phyloP scores from a whole-genome alignment of 2,113 vertebrate species.

The Heterotis niloticus region DNA sequence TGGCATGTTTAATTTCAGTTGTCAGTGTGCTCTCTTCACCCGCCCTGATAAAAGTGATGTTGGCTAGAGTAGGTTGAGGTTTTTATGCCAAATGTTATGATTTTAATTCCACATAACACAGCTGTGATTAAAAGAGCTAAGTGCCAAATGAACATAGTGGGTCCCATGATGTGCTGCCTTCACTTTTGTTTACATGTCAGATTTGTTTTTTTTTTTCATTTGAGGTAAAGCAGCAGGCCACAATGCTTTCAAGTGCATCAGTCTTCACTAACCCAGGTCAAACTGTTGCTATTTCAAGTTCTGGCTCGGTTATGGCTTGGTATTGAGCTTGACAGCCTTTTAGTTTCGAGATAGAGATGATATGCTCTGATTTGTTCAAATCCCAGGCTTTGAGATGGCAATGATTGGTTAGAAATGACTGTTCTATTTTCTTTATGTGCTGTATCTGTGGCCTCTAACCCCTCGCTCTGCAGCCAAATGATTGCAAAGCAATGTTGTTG shows the following conservation, averaged over 20 bases:
- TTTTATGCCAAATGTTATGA: not conserved
- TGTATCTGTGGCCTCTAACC: not conserved
- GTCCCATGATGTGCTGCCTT: not conserved
- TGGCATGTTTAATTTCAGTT: too few relatives aligned
- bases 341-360: not conserved
- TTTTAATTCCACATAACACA: not conserved
- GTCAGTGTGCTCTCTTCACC: too few relatives aligned
- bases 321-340: not conserved
- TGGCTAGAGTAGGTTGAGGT: too few relatives aligned
- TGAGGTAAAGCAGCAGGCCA: not conserved
- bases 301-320: not conserved
- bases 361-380: not conserved
- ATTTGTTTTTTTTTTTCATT: conserved; percentile 4
- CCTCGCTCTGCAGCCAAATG: not conserved
- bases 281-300: not conserved
- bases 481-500: not conserved
- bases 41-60: too few relatives aligned
- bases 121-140: not conserved
- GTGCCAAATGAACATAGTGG: too few relatives aligned
- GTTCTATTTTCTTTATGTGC: not conserved
- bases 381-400: too few relatives aligned
- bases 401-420: not conserved
- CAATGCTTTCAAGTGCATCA: not conserved
- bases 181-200: not conserved
- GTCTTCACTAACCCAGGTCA: not conserved